A percentile compares a stretch with the other conserved stretches of the same genome.
Conservation (phyloP, 2,888 invertebrate species). For the Anodontia alba region DNA sequence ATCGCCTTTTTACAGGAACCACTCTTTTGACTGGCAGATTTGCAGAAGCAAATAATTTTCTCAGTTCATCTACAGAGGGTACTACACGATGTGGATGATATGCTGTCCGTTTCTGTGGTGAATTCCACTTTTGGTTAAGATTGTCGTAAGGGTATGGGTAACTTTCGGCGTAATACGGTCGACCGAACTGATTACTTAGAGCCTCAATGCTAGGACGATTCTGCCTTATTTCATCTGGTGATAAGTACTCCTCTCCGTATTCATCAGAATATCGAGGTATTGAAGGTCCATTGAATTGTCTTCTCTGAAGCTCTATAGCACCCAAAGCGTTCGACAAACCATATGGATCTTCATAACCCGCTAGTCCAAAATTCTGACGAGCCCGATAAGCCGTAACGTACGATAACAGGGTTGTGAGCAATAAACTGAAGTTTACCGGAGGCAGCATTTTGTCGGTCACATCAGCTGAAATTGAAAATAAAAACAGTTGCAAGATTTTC, state of each 20-base stretch:
- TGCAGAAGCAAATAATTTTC: conserved; percentile 50
- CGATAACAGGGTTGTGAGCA: background rate
- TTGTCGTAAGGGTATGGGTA: background rate
- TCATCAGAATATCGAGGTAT: background rate
- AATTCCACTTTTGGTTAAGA: background rate
- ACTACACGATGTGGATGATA: conserved; percentile 42
- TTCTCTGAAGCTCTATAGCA: conserved; percentile 31
- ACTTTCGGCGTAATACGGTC: background rate
- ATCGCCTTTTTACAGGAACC: conserved; percentile 33
- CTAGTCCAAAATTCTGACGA: conserved; percentile 32
- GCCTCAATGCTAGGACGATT: no score
- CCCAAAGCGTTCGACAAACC: conserved; percentile 44
- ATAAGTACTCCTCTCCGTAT: background rate
- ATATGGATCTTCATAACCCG: conserved; percentile 56
- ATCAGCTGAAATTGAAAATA: background rate
- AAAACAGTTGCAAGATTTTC: no score
- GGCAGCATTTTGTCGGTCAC: background rate
- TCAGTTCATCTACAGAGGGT: conserved; percentile 50
- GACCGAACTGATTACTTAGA: background rate
- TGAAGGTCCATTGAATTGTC: conserved; percentile 18
- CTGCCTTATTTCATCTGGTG: background rate
- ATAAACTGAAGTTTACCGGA: conserved; percentile 6
- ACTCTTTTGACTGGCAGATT: conserved; percentile 51
- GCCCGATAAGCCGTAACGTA: conserved; percentile 30
- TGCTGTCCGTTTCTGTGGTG: conserved; percentile 48